Evolutionary conservation across 2,888 invertebrate genomes (phyloP).

Genomic region (Scaptomyza caliginosa): DNA sequence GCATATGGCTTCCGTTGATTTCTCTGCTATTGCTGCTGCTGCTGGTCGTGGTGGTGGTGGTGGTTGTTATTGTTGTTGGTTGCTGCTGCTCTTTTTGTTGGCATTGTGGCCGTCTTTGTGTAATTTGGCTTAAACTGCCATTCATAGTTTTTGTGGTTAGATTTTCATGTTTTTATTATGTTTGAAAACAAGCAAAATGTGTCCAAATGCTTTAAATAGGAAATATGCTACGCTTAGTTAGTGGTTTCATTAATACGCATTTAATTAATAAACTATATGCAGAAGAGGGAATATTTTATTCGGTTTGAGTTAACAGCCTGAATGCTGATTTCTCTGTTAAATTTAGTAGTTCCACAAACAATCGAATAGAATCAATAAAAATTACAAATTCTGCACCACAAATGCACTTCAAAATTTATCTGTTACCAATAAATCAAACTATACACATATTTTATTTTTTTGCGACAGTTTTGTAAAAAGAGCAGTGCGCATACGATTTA

Average conservation of each 20-base stretch:
- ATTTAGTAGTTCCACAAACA: background rate
- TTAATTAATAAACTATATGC: background rate
- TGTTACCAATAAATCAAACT: conserved; percentile 61
- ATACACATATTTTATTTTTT: conserved; percentile 15
- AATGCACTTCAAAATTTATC: conserved; percentile 50
- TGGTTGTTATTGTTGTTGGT: conserved; percentile 9
- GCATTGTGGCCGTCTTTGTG: conserved; percentile 67
- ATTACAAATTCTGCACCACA: conserved; percentile 71
- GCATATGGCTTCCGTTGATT: conserved; percentile 79
- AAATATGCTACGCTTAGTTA: conserved; percentile 12
- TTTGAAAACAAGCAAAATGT: conserved; percentile 52
- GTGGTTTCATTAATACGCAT: background rate
- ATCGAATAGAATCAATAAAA: conserved; percentile 11
- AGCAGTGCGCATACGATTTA: conserved; percentile 55
- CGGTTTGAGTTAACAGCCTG: conserved; percentile 3
- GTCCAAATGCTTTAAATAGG: conserved; percentile 25
- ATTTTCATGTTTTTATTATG: conserved; percentile 49
- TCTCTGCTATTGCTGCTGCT: conserved; percentile 19
- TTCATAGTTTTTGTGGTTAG: conserved; percentile 76
- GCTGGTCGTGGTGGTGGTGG: conserved; percentile 15
- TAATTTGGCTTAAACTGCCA: conserved; percentile 80
- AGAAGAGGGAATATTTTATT: background rate
- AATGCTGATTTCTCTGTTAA: conserved; percentile 26
- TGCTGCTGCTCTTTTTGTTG: conserved; percentile 53
- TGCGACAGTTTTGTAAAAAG: conserved; percentile 66